phyloP scores from a whole-genome alignment of 2,113 vertebrate genomes.

The Gymnarchus niloticus region DNA sequence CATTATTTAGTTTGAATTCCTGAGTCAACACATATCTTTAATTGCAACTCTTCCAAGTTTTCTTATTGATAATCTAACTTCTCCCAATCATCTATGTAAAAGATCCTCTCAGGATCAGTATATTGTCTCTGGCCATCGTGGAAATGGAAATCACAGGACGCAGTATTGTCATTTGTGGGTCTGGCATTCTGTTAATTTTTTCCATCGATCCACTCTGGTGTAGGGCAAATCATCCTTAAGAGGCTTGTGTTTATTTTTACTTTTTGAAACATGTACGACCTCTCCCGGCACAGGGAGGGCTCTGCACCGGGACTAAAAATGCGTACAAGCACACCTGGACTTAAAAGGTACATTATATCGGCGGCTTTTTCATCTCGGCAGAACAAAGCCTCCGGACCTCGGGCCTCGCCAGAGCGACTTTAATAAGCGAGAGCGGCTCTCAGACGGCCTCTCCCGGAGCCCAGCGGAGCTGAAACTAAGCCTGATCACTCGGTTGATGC shows the following conservation, averaged over 20 bases:
- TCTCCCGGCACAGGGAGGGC: not conserved
- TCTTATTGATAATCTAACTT: not conserved
- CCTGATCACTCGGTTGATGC: not conserved
- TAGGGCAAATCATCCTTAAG: not conserved
- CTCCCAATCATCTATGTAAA: not conserved
- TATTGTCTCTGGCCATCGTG: not conserved
- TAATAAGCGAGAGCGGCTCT: not conserved
- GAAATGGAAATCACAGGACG: not conserved
- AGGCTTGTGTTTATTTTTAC: not conserved
- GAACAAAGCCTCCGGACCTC: not conserved
- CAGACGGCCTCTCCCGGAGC: not conserved
- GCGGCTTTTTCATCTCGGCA: conserved; percentile 14
- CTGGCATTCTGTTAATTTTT: not conserved
- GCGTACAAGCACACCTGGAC: not conserved
- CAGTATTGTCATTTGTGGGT: not conserved
- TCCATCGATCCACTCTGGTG: not conserved
- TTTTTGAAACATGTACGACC: not conserved
- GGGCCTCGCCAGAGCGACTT: not conserved
- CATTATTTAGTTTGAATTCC: not conserved
- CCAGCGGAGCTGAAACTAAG: not conserved
- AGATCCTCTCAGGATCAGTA: not conserved
- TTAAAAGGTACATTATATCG: conserved; percentile 7
- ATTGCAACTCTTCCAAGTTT: not conserved
- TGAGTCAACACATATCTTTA: not conserved
- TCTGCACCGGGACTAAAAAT: not conserved